phyloP scores from a whole-genome alignment of 37 sponge, comb jelly and placozoan species.

The Lycopodina hypogea region DNA sequence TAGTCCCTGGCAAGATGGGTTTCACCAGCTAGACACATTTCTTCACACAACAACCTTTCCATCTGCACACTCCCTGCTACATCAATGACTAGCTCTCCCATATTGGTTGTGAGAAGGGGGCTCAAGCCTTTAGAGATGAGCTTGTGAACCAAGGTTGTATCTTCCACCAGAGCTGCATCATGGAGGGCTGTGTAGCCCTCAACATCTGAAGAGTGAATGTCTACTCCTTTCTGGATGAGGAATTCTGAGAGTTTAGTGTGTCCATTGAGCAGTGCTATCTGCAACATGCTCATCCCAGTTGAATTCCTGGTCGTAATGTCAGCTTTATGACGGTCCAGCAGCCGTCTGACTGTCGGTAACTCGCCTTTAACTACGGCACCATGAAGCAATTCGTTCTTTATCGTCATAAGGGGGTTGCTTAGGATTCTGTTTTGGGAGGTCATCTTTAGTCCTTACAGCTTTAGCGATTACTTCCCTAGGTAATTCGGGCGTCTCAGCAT shows the following conservation, averaged over 20 bases:
- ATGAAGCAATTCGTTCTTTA: conserved; percentile 50
- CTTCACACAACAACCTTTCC: conserved; percentile 44
- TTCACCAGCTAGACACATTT: conserved; percentile 33
- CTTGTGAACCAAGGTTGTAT: conserved; percentile 20
- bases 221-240: conserved; percentile 56
- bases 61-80: conserved; percentile 52
- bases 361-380: conserved; percentile 47
- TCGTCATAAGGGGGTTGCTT: conserved; percentile 10
- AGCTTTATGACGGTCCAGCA: conserved; percentile 33
- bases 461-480: no score
- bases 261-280: conserved; percentile 54
- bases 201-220: conserved; percentile 40
- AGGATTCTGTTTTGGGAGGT: neutral
- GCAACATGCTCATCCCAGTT: conserved; percentile 45
- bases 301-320: conserved; percentile 47
- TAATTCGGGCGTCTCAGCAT: no score
- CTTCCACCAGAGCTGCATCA: conserved; percentile 61
- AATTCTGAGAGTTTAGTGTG: conserved; percentile 51
- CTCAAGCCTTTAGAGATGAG: conserved; percentile 51
- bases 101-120: conserved; percentile 6
- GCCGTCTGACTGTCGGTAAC: conserved; percentile 30
- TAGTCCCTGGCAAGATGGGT: conserved; percentile 34
- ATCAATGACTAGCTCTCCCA: conserved; percentile 59
- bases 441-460: neutral
- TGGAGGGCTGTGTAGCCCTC: conserved; percentile 69